Conservation (phyloP, 1,140 invertebrate species). For the Chionoecetes opilio region DNA sequence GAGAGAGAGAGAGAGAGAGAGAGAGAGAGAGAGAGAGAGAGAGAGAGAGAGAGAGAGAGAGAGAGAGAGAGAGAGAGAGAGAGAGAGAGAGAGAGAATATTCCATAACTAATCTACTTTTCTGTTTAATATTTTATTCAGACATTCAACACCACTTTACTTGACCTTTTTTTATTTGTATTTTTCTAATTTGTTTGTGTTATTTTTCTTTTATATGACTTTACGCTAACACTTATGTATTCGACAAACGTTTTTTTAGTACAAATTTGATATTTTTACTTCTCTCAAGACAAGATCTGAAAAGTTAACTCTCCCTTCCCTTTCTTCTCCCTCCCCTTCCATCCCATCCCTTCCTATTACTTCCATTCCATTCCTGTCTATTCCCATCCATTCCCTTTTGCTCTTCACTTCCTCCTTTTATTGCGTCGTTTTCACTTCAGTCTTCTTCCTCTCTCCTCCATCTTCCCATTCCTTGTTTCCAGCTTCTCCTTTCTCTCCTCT, state of each 20-base stretch:
- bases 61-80: slow-evolving; percentile 38
- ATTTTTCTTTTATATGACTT: neutral
- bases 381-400: neutral
- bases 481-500: too few relatives aligned
- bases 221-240: neutral
- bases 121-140: neutral
- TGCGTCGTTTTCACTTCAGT: neutral
- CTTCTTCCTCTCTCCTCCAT: neutral
- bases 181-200: neutral
- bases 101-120: too few relatives aligned
- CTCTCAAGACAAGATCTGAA: too few relatives aligned
- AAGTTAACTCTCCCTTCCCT: neutral
- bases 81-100: neutral
- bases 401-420: neutral
- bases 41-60: slow-evolving; percentile 51
- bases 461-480: neutral
- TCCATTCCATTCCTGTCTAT: neutral
- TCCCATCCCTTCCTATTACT: neutral
- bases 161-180: neutral
- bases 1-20: slow-evolving; percentile 56
- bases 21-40: slow-evolving; percentile 53
- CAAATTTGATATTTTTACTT: too few relatives aligned
- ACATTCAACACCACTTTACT: neutral
- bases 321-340: neutral
- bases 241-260: neutral